Evolutionary conservation across 2,113 vertebrate genomes (phyloP).

Genomic region (Eira barbara): DNA sequence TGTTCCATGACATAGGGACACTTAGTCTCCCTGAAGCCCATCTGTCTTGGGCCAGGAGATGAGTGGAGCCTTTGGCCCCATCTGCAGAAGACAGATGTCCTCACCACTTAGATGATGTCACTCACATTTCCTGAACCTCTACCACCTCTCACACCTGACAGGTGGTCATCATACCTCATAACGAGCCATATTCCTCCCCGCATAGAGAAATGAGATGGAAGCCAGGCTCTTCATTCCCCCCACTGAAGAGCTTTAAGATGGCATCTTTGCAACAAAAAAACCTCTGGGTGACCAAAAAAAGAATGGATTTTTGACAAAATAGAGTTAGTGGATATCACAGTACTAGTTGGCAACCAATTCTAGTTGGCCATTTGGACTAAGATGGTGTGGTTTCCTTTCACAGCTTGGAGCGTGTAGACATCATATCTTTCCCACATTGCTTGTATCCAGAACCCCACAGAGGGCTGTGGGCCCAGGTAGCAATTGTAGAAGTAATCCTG

Average conservation of each 20-base stretch:
- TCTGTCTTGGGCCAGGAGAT: neutral
- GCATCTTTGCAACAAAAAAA: neutral
- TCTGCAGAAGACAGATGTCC: constrained; percentile 21
- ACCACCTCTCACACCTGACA: neutral
- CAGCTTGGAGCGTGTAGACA: neutral
- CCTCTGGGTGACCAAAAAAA: neutral
- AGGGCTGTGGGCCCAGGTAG: too few relatives aligned
- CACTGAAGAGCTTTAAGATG: neutral
- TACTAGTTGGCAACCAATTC: neutral
- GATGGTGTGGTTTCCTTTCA: neutral
- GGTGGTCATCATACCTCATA: neutral
- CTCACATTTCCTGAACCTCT: neutral
- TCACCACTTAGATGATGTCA: constrained; percentile 41
- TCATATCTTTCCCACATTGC: neutral
- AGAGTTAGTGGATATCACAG: neutral
- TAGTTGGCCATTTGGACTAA: neutral
- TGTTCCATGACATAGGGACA: neutral
- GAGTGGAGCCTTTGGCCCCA: neutral
- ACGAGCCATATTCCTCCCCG: neutral
- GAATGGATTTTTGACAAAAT: neutral
- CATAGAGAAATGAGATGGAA: neutral
- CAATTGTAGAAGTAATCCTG: neutral
- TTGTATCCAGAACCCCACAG: neutral
- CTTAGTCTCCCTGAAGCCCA: neutral
- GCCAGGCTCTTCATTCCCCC: neutral